Conservation (phyloP, 2,888 invertebrate genomes). For the Dicycla oo region DNA sequence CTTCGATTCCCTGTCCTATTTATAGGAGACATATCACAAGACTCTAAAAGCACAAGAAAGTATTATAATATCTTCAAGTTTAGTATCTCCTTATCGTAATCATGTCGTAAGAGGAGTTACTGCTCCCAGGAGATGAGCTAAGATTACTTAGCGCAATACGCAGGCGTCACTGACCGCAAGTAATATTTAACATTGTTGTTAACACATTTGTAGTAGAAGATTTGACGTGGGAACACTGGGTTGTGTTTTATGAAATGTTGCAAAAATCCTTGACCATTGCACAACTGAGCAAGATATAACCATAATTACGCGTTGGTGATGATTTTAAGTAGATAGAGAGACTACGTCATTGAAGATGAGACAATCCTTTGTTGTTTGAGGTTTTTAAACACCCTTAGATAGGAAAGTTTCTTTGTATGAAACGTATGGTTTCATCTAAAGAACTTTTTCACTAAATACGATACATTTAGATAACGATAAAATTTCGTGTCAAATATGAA, state of each 20-base stretch:
- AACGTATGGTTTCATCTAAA: neutral
- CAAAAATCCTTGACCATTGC: conserved; percentile 9
- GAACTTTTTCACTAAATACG: neutral
- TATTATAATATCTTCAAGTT: neutral
- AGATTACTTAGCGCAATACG: conserved; percentile 3
- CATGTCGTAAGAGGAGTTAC: conserved; percentile 1
- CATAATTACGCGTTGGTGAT: neutral
- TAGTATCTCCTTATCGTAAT: neutral
- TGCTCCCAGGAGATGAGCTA: conserved; percentile 19
- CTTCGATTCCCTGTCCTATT: neutral
- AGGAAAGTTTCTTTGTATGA: neutral
- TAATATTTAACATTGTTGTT: conserved; percentile 18
- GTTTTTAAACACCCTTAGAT: too few relatives aligned
- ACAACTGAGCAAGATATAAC: neutral
- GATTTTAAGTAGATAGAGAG: neutral
- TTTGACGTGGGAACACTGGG: neutral
- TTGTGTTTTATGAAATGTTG: neutral
- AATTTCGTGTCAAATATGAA: neutral
- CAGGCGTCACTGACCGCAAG: conserved; percentile 17
- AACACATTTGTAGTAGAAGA: neutral
- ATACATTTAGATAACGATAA: neutral
- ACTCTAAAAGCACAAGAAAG: neutral
- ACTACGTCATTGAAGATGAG: neutral
- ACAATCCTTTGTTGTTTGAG: neutral
- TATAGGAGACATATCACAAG: conserved; percentile 1